These are phyloP conservation scores for Dioctria linearis DNA, from an alignment of 2,888 invertebrate species.

Conservation along the genomic window DNA sequence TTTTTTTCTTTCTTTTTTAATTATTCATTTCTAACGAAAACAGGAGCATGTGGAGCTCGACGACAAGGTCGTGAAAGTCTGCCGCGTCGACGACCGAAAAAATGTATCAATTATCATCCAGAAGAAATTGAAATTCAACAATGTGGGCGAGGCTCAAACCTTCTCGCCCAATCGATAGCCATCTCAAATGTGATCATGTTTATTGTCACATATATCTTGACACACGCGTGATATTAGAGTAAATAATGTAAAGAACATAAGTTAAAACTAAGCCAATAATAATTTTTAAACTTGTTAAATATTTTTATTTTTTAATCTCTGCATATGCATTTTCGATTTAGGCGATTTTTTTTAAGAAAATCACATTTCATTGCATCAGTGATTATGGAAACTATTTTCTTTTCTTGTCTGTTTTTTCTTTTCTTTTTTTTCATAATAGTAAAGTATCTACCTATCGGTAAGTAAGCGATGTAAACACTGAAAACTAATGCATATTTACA, in stretches of 20 bases:
- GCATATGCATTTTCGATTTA: not conserved
- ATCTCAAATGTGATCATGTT: constrained; percentile 67
- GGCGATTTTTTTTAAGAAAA: not conserved
- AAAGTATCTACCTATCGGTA: not conserved
- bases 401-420: not conserved
- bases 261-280: constrained; percentile 21
- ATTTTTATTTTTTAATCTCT: not conserved
- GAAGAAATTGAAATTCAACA: constrained; percentile 77
- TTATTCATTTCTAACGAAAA: not conserved
- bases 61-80: constrained; percentile 77
- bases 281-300: too few relatives aligned
- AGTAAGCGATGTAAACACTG: not conserved
- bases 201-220: constrained; percentile 65
- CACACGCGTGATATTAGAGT: constrained; percentile 70
- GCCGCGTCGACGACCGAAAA: constrained; percentile 81
- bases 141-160: constrained; percentile 68
- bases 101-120: constrained; percentile 91
- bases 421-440: constrained; percentile 9
- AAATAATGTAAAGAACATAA: not conserved
- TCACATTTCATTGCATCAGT: not conserved
- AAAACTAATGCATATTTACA: constrained; percentile 8
- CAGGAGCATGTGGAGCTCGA: constrained; percentile 72
- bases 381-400: too few relatives aligned
- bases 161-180: constrained; percentile 65
- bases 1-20: not conserved